These are phyloP conservation scores for Musca vetustissima DNA, from an alignment of 1,140 invertebrate species.

Conservation along the genomic window DNA sequence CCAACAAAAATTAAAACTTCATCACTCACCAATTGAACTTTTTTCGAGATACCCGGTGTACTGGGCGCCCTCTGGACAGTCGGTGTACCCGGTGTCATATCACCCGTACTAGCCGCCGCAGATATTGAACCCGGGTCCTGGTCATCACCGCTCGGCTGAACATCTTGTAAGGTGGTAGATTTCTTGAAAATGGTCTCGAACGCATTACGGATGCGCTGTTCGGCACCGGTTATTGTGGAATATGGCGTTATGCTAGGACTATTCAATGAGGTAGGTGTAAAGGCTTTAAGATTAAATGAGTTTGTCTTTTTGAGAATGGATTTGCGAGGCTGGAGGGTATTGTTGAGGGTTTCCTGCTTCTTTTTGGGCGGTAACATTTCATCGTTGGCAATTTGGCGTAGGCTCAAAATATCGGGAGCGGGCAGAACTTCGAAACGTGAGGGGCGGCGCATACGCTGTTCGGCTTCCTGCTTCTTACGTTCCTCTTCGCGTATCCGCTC, in stretches of 20 bases:
- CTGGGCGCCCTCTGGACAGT: slow-evolving; percentile 63
- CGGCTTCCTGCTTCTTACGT: slow-evolving; percentile 54
- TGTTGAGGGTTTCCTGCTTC: slow-evolving; percentile 51
- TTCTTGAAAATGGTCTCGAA: slow-evolving; percentile 91
- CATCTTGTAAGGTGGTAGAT: slow-evolving; percentile 79
- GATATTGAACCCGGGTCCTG: slow-evolving; percentile 58
- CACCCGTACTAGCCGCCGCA: slow-evolving; percentile 42
- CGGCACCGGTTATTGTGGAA: slow-evolving; percentile 85
- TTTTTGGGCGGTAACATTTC: slow-evolving; percentile 55
- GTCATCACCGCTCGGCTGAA: slow-evolving; percentile 62
- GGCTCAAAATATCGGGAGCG: slow-evolving; percentile 63
- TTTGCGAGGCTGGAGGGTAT: slow-evolving; percentile 72
- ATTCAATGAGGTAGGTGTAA: slow-evolving; percentile 65
- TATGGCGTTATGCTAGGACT: slow-evolving; percentile 74
- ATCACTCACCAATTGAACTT: slow-evolving; percentile 83
- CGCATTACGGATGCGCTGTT: slow-evolving; percentile 74
- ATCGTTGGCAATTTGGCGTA: slow-evolving; percentile 56
- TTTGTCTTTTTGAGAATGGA: slow-evolving; percentile 92
- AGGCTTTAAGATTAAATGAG: slow-evolving; percentile 78
- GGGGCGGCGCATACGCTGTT: slow-evolving; percentile 58
- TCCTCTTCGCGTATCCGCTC: slow-evolving; percentile 53
- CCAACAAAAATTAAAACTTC: too few relatives aligned
- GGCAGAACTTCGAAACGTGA: slow-evolving; percentile 68
- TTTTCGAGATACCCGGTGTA: slow-evolving; percentile 76
- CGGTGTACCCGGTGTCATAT: slow-evolving; percentile 33